Evolutionary conservation across 2,888 invertebrate species (phyloP).

Genomic region (Agrochola lychnidis): DNA sequence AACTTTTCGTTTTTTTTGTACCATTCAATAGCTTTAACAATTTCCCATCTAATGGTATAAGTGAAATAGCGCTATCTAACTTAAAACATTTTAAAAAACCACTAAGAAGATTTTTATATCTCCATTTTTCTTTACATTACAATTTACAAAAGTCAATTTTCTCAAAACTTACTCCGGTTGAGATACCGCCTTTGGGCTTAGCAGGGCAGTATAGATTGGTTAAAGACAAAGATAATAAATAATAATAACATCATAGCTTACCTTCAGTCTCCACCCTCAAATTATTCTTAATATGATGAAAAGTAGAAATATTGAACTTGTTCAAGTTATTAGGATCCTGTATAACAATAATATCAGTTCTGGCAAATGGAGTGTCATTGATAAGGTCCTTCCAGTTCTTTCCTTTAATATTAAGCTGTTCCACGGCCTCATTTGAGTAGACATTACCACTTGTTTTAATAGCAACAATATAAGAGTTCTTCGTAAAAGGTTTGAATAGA

Average conservation of each 20-base stretch:
- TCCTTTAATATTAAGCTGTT: conserved; percentile 98
- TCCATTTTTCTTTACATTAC: too few relatives aligned
- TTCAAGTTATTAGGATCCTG: conserved; percentile 97
- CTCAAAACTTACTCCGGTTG: too few relatives aligned
- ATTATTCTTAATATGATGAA: conserved; percentile 98
- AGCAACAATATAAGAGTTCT: conserved; percentile 98
- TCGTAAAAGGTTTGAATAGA: conserved; percentile 97
- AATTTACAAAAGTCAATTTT: too few relatives aligned
- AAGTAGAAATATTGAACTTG: conserved; percentile 98
- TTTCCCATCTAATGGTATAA: too few relatives aligned
- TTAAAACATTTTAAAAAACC: too few relatives aligned
- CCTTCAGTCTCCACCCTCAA: conserved; percentile 96
- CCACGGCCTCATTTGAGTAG: conserved; percentile 98
- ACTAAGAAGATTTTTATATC: too few relatives aligned
- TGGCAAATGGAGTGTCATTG: conserved; percentile 96
- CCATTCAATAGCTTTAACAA: too few relatives aligned
- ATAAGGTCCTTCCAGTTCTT: conserved; percentile 98
- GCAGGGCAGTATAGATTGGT: too few relatives aligned
- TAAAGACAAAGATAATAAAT: not conserved
- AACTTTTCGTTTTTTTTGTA: too few relatives aligned
- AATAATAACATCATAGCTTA: conserved; percentile 68
- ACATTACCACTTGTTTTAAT: conserved; percentile 98
- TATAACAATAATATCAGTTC: conserved; percentile 97
- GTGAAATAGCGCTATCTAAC: too few relatives aligned
- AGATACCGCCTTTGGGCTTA: too few relatives aligned